Conservation (phyloP, 1,140 invertebrate species). For the Drosophila nasuta region DNA sequence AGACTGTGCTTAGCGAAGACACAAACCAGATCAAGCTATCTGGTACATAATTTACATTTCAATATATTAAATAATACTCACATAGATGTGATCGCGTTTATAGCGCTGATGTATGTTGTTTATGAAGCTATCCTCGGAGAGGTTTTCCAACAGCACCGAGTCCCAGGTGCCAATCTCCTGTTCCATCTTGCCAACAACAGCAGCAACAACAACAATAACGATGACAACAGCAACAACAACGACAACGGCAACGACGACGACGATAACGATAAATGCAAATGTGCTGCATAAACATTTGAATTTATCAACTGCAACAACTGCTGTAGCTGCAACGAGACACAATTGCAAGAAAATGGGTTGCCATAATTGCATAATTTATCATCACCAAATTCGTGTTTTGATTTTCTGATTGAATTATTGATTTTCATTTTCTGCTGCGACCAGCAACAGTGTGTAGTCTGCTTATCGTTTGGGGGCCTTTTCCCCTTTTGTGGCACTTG, state of each 20-base stretch:
- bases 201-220: conserved; percentile 57
- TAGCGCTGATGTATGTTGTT: conserved; percentile 91
- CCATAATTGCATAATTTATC: conserved; percentile 78
- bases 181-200: conserved; percentile 68
- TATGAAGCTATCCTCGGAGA: conserved; percentile 91
- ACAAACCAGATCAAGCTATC: neutral
- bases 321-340: conserved; percentile 14
- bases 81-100: conserved; percentile 92
- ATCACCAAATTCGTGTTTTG: conserved; percentile 74
- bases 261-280: conserved; percentile 17
- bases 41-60: neutral
- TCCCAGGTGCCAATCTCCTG: conserved; percentile 89
- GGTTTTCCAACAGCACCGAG: conserved; percentile 90
- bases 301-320: conserved; percentile 12
- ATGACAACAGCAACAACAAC: conserved; percentile 37
- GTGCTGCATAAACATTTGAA: conserved; percentile 21
- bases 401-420: conserved; percentile 82
- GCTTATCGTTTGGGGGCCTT: conserved; percentile 1
- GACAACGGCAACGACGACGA: conserved; percentile 36
- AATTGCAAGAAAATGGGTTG: conserved; percentile 5
- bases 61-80: conserved; percentile 82
- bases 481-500: neutral
- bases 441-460: conserved; percentile 49
- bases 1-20: neutral
- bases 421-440: conserved; percentile 72